These are phyloP conservation scores for Phorcus lineatus DNA, from an alignment of 2,888 invertebrate genomes.

Conservation along the genomic window DNA sequence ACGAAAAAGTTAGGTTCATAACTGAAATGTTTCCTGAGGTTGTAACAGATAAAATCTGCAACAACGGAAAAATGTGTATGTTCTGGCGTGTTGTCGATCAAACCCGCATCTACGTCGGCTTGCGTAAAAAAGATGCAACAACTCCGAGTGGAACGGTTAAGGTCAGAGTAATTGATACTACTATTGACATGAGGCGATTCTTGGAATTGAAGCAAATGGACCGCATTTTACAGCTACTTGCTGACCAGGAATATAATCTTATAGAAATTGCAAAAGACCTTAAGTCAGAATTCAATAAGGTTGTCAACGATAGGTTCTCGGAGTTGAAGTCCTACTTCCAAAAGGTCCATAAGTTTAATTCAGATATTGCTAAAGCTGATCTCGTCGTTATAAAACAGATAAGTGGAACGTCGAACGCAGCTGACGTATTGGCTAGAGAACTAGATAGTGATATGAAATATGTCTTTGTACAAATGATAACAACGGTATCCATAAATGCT, in stretches of 20 bases:
- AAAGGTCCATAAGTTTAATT: background rate
- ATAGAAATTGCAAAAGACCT: background rate
- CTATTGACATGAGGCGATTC: background rate
- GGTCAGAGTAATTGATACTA: background rate
- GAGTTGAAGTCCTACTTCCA: background rate
- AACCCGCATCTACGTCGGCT: background rate
- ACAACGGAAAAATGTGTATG: slow-evolving; percentile 1
- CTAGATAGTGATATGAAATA: background rate
- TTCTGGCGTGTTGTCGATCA: slow-evolving; percentile 6
- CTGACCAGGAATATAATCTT: background rate
- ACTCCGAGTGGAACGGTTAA: background rate
- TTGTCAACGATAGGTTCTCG: background rate
- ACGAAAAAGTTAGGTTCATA: background rate
- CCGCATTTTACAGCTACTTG: background rate
- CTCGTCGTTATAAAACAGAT: background rate
- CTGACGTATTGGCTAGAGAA: background rate
- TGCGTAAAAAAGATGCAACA: background rate
- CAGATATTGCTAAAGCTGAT: background rate
- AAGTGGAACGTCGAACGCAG: background rate
- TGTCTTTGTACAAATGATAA: background rate
- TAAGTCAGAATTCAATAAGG: background rate
- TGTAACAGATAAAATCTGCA: background rate
- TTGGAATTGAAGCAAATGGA: background rate
- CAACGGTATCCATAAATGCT: background rate
- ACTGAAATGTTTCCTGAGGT: background rate